Evolutionary conservation across 2,113 vertebrate genomes (phyloP).

Genomic region (Cinclus mexicanus): DNA sequence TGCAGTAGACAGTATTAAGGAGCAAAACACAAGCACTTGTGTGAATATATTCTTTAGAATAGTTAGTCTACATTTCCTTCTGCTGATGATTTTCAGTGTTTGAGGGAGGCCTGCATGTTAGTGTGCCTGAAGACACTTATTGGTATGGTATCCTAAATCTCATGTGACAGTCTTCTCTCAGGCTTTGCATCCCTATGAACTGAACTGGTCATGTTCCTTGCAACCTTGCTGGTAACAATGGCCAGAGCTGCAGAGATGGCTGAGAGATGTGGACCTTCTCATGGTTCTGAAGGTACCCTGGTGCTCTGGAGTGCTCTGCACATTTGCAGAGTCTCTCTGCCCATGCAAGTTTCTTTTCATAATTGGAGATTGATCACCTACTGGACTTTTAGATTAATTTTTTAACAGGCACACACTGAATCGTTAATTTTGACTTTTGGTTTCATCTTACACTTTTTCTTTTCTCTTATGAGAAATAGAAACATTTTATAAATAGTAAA

Average conservation of each 20-base stretch:
- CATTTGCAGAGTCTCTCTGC: neutral
- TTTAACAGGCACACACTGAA: neutral
- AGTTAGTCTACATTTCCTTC: neutral
- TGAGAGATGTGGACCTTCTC: neutral
- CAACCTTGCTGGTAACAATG: neutral
- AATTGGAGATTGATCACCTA: neutral
- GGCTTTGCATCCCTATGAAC: neutral
- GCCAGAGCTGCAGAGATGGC: neutral
- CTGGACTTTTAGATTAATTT: neutral
- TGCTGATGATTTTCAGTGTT: neutral
- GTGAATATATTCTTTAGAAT: neutral
- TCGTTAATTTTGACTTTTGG: neutral
- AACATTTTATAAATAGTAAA: neutral
- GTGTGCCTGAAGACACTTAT: neutral
- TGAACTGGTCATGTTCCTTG: neutral
- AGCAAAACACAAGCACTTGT: neutral
- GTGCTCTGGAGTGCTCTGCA: rapidly evolving
- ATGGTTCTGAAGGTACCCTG: rapidly evolving
- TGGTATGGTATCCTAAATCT: neutral
- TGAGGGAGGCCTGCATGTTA: neutral
- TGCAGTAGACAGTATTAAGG: neutral
- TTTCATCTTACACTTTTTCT: neutral
- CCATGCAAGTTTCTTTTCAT: neutral
- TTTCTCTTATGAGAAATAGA: neutral
- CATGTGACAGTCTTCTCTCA: neutral